These are phyloP conservation scores for Aurelia coerulea DNA, from an alignment of 30 jellyfish, hydroid and myxozoan species.

Conservation along the genomic window DNA sequence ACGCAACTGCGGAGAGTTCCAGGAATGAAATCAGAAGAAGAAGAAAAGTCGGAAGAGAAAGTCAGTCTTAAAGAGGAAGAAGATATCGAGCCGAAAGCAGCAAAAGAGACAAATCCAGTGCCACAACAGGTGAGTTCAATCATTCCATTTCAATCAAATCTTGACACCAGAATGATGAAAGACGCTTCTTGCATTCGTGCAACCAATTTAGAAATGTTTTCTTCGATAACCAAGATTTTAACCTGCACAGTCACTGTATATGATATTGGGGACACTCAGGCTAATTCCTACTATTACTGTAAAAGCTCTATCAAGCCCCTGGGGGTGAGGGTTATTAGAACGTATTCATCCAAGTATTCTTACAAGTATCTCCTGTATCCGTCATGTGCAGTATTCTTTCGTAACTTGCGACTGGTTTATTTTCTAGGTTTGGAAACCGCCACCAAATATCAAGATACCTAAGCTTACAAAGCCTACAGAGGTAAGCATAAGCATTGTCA, in stretches of 20 bases:
- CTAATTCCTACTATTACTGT: too few relatives aligned
- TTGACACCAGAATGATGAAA: too few relatives aligned
- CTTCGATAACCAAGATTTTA: too few relatives aligned
- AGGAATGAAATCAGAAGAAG: slow-evolving; percentile 7
- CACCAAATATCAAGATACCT: slow-evolving; percentile 43
- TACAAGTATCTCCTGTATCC: too few relatives aligned
- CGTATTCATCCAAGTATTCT: too few relatives aligned
- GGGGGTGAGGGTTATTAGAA: too few relatives aligned
- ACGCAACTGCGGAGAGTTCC: slow-evolving; percentile 38
- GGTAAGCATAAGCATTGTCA: slow-evolving; percentile 4
- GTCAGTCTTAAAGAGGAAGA: slow-evolving; percentile 4
- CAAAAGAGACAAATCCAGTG: slow-evolving; percentile 3
- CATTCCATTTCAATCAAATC: not conserved
- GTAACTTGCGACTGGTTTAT: not conserved
- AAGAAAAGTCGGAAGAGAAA: not conserved
- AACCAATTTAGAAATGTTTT: too few relatives aligned
- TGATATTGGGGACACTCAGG: too few relatives aligned
- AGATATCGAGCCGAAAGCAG: not conserved
- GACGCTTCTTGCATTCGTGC: too few relatives aligned
- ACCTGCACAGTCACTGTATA: too few relatives aligned
- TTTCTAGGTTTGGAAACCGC: slow-evolving; percentile 42
- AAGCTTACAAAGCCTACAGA: slow-evolving; percentile 23
- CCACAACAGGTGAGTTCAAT: slow-evolving; percentile 31
- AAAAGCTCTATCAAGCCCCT: too few relatives aligned
- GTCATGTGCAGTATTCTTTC: not conserved